phyloP scores from a whole-genome alignment of 2,113 vertebrate species.

The Oryzias woworae region DNA sequence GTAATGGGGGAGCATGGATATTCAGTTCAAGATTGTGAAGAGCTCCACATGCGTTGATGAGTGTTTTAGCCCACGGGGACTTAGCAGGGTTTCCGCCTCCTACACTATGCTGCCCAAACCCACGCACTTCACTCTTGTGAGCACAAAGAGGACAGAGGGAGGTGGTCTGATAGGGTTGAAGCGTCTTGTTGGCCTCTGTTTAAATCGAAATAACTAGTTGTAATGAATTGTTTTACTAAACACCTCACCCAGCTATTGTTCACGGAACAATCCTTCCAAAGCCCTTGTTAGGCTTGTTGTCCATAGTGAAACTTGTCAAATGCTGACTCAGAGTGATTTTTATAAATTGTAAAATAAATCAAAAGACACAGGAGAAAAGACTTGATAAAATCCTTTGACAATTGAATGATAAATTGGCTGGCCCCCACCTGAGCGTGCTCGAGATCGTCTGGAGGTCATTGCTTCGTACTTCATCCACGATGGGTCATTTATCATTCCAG shows the following conservation, averaged over 20 bases:
- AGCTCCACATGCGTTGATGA: slow-evolving; percentile 72
- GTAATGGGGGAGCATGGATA: slow-evolving; percentile 46
- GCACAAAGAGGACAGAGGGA: slow-evolving; percentile 46
- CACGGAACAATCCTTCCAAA: slow-evolving; percentile 21
- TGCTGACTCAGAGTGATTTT: slow-evolving; percentile 65
- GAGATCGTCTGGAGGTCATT: slow-evolving; percentile 78
- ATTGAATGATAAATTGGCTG: slow-evolving; percentile 79
- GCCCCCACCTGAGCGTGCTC: slow-evolving; percentile 58
- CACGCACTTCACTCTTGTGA: slow-evolving; percentile 68
- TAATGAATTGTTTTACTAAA: slow-evolving; percentile 26
- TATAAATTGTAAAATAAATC: slow-evolving; percentile 79
- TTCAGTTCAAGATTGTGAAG: slow-evolving; percentile 64
- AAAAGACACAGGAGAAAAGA: slow-evolving; percentile 66
- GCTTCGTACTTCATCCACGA: slow-evolving; percentile 77
- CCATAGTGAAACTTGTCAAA: slow-evolving; percentile 46
- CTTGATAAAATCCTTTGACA: slow-evolving; percentile 78
- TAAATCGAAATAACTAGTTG: slow-evolving; percentile 20
- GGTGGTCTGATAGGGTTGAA: slow-evolving; percentile 55
- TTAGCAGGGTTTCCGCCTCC: slow-evolving; percentile 73
- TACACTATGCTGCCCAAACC: slow-evolving; percentile 69
- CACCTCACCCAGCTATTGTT: slow-evolving; percentile 14
- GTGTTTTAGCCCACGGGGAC: slow-evolving; percentile 72
- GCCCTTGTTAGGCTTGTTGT: slow-evolving; percentile 12
- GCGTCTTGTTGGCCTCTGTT: slow-evolving; percentile 40
- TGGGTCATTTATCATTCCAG: slow-evolving; percentile 77